phyloP scores from a whole-genome alignment of 2,888 invertebrate genomes.

The Mesochorus sp. region DNA sequence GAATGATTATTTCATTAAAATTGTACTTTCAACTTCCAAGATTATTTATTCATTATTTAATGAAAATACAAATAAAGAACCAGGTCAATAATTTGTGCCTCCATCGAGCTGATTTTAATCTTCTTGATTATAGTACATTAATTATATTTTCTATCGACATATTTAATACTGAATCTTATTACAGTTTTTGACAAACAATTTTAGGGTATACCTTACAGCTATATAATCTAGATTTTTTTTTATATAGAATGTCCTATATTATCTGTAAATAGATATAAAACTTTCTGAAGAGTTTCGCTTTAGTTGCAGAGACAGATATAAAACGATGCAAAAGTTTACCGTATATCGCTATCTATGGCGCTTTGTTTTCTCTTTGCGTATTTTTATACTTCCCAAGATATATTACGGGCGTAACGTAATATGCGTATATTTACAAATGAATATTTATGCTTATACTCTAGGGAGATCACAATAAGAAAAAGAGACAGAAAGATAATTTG shows the following conservation, averaged over 20 bases:
- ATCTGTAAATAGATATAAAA: background rate
- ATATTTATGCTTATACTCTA: slow-evolving; percentile 45
- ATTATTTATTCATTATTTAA: too few relatives aligned
- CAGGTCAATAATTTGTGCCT: too few relatives aligned
- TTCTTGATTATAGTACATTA: too few relatives aligned
- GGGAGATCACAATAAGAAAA: slow-evolving; percentile 9
- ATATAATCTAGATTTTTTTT: background rate
- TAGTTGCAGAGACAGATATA: background rate
- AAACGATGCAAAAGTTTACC: slow-evolving; percentile 5
- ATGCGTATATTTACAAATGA: slow-evolving; percentile 54
- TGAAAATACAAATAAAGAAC: too few relatives aligned
- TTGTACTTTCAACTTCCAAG: too few relatives aligned
- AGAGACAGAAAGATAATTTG: background rate
- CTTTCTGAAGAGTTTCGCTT: slow-evolving; percentile 24
- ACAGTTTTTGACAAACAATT: background rate
- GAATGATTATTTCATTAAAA: too few relatives aligned
- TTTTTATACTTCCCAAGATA: slow-evolving; percentile 39
- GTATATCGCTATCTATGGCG: slow-evolving; percentile 16
- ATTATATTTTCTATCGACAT: too few relatives aligned
- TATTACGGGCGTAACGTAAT: slow-evolving; percentile 47
- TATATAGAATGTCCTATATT: background rate
- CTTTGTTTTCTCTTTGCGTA: slow-evolving; percentile 33
- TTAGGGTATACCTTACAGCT: background rate
- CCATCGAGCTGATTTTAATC: too few relatives aligned
- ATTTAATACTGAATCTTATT: too few relatives aligned